Evolutionary conservation across 2,113 vertebrate species (phyloP), one percentile per base, ranked within the genome.

Genomic region (zebrafish (Danio rerio)): DNA sequence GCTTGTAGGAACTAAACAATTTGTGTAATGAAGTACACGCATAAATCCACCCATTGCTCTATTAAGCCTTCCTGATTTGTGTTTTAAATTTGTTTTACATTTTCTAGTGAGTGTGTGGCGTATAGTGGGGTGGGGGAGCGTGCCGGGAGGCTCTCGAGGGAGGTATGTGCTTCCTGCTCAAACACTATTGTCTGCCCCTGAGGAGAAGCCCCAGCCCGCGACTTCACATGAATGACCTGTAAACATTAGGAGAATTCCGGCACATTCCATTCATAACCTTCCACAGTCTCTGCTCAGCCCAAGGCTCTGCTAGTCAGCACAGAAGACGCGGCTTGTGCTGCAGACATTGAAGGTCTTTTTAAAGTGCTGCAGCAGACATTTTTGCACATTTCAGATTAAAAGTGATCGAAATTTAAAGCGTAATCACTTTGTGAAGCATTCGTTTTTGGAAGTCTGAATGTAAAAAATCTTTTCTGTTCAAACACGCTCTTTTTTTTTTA

Each of bases 191-290:
- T 78, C 59, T 83, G 65, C 65, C 81, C 69, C 63, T 8, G 65
- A 56, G 73, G 70, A 82, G 78, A 66, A 84, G 52, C 72, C 61
- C 77, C 56, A 50, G 72, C 65, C 63, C 65, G 42, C 5, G 56
- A 52, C 78, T 78, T 65, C 72, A 81, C 69, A 79, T 71, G 81
- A 88, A 85, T 81, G 81, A 83, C 56, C 82, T 62, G 69, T 80
- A 85, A 76, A 83, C 69, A 86, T 55, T 78, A 80, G 21, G 61
- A 85, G 76, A 74, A 85, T 85, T 84, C 68, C 43, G 52, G 49
- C 78, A 84, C 86, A 83, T 88, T 87, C 78, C 73, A 80, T 81
- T 85, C 85, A 83, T 84, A 82, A 80, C 73, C 82, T 81, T 81
- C 68, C 59, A 40, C 68, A 77, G 75, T 78, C 78, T 79, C 70